phyloP scores from a whole-genome alignment of 30 jellyfish, hydroid and myxozoan genomes.

The Aurelia coerulea region DNA sequence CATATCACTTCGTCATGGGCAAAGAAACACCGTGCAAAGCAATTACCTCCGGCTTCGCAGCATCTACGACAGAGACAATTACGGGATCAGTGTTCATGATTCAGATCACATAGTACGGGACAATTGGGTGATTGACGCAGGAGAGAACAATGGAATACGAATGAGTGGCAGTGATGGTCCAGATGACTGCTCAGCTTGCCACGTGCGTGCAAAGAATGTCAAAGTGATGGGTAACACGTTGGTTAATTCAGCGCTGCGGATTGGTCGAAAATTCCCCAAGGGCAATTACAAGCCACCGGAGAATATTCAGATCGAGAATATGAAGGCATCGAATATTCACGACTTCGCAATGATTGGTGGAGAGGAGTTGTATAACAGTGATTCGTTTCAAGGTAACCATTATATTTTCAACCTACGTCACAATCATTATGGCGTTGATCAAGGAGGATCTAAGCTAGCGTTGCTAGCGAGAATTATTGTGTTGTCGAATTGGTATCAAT shows the following conservation, averaged over 20 bases:
- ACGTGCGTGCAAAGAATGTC: constrained; percentile 55
- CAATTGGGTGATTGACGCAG: constrained; percentile 56
- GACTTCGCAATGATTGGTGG: constrained; percentile 57
- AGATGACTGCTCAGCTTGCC: constrained; percentile 39
- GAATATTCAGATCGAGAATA: neutral
- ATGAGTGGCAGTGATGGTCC: constrained; percentile 59
- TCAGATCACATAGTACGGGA: constrained; percentile 19
- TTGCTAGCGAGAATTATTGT: neutral
- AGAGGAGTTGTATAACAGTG: neutral
- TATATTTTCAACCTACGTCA: neutral
- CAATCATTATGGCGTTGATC: neutral
- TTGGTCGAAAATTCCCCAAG: constrained; percentile 25
- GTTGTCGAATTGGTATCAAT: no score
- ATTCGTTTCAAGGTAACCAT: neutral
- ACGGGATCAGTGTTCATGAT: constrained; percentile 50
- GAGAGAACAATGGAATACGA: constrained; percentile 35
- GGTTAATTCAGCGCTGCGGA: constrained; percentile 29
- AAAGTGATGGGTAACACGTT: constrained; percentile 8
- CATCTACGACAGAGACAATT: constrained; percentile 8
- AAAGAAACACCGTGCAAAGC: constrained; percentile 24
- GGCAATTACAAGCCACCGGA: constrained; percentile 31
- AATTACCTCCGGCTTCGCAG: constrained; percentile 27
- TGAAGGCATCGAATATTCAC: constrained; percentile 1
- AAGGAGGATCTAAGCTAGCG: neutral
- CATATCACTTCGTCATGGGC: constrained; percentile 49